A percentile compares a stretch with the other conserved stretches of the same genome.
These are phyloP conservation scores for Tetanocera ferruginea DNA, from an alignment of 2,888 invertebrate genomes.

Conservation along the genomic window DNA sequence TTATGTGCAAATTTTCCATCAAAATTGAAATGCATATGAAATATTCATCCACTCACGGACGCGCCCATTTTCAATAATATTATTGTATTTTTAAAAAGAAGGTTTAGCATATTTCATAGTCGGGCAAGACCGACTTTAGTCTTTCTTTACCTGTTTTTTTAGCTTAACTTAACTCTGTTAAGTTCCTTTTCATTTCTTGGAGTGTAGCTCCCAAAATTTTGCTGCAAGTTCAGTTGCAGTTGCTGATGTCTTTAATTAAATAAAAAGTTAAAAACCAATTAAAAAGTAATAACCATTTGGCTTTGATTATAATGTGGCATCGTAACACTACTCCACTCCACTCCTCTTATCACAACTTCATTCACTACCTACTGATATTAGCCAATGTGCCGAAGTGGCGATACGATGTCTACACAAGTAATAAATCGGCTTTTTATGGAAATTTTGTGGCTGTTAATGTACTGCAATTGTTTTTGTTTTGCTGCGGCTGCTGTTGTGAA, in stretches of 20 bases:
- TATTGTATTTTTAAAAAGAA: too few species aligned
- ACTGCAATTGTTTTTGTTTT: conserved; percentile 18
- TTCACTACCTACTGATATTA: background rate
- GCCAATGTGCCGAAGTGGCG: background rate
- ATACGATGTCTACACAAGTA: conserved; percentile 13
- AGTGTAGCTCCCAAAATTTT: too few species aligned
- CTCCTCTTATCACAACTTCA: background rate
- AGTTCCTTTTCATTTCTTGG: too few species aligned
- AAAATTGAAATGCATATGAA: too few species aligned
- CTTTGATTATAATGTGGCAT: conserved; percentile 32
- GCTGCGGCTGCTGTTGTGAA: background rate
- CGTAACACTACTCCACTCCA: background rate
- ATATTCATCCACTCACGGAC: too few species aligned
- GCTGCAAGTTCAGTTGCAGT: background rate
- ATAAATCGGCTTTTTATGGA: conserved; percentile 28
- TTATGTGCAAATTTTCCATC: too few species aligned
- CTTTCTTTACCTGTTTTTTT: too few species aligned
- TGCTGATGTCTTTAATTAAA: conserved; percentile 35
- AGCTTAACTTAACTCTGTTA: too few species aligned
- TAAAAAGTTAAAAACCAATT: conserved; percentile 39
- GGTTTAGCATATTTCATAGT: too few species aligned
- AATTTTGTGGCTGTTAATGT: conserved; percentile 15
- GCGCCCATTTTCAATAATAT: too few species aligned
- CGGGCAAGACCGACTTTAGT: too few species aligned
- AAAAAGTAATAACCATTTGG: conserved; percentile 41